Evolutionary conservation across 2,113 vertebrate species (phyloP).

Genomic region (Corythoichthys haematopterus): DNA sequence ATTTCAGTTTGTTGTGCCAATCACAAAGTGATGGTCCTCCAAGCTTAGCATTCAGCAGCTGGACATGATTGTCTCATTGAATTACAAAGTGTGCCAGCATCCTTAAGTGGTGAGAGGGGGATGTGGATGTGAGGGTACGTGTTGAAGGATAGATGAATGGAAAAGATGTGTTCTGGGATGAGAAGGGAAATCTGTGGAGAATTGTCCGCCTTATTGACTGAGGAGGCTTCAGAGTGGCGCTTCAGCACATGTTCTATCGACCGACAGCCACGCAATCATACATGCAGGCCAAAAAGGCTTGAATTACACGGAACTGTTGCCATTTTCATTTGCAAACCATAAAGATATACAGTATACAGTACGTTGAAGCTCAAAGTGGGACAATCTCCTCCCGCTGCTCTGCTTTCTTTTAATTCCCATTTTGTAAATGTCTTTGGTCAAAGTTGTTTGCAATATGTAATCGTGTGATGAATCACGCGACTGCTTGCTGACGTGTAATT

Average conservation of each 20-base stretch:
- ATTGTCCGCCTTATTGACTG: conserved; percentile 52
- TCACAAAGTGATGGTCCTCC: conserved; percentile 40
- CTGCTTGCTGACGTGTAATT: conserved; percentile 68
- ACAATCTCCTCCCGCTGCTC: background rate
- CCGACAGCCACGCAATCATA: conserved; percentile 40
- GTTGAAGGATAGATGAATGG: conserved; percentile 36
- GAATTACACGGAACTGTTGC: conserved; percentile 35
- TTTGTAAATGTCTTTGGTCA: conserved; percentile 9
- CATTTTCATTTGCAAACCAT: conserved; percentile 19
- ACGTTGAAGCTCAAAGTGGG: conserved; percentile 5
- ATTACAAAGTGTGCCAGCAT: conserved; percentile 58
- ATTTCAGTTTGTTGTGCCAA: conserved; percentile 34
- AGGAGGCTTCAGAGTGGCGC: conserved; percentile 45
- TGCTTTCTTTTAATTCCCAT: conserved; percentile 1
- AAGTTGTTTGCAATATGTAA: conserved; percentile 23
- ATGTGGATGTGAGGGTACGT: background rate
- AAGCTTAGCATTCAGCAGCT: conserved; percentile 47
- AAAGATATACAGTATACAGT: conserved; percentile 6
- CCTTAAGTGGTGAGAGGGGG: conserved; percentile 31
- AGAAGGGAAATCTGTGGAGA: conserved; percentile 44
- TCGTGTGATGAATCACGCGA: conserved; percentile 51
- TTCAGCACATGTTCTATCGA: conserved; percentile 62
- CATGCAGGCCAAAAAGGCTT: conserved; percentile 32
- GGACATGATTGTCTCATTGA: conserved; percentile 63
- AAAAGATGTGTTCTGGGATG: conserved; percentile 41